Evolutionary conservation across 2,113 vertebrate genomes (phyloP).

Genomic region (Trichechus manatus): DNA sequence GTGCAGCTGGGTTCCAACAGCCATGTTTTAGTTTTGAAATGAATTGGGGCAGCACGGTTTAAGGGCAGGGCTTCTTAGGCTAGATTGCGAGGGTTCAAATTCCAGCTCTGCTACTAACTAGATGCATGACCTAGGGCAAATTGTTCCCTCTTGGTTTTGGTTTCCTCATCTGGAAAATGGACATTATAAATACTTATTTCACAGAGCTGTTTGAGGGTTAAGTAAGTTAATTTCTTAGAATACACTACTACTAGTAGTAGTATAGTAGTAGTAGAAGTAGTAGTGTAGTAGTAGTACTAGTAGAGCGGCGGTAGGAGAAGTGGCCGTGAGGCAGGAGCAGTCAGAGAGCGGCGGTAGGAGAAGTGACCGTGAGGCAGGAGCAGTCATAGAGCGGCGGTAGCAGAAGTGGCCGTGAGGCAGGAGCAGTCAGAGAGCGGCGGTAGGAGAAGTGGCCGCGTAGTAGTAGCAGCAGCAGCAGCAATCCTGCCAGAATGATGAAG

Average conservation of each 20-base stretch:
- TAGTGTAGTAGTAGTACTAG: neutral
- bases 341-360: no score
- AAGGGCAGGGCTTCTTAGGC: neutral
- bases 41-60: neutral
- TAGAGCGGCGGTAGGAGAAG: no score
- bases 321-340: no score
- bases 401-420: no score
- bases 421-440: no score
- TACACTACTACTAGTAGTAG: neutral
- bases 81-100: neutral
- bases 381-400: no score
- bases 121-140: neutral
- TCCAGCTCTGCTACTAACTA: neutral
- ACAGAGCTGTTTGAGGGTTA: neutral
- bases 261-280: neutral
- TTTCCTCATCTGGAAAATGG: neutral
- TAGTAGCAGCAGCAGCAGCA: neutral
- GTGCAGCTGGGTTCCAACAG: neutral
- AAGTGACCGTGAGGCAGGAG: no score
- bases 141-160: neutral
- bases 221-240: neutral
- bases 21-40: neutral
- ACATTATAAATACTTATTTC: neutral
- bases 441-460: no score
- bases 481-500: neutral